phyloP scores from a whole-genome alignment of 2,888 invertebrate species.

The Nomada ferruginata region DNA sequence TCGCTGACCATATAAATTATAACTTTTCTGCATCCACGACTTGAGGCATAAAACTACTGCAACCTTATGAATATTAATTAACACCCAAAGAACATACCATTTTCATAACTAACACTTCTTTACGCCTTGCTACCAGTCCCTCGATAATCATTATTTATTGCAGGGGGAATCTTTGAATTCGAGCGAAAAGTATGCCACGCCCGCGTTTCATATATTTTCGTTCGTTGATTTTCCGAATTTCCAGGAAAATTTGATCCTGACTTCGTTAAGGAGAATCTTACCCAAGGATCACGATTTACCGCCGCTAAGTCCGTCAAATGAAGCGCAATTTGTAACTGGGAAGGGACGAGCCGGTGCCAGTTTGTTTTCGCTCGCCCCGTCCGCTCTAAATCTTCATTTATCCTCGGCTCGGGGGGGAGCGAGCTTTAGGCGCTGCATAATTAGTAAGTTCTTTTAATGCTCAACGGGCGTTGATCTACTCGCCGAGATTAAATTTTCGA shows the following conservation, averaged over 20 bases:
- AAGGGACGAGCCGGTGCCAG: not conserved
- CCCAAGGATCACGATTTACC: not conserved
- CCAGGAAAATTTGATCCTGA: not conserved
- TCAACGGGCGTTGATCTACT: conserved; percentile 42
- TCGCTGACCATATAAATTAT: no score
- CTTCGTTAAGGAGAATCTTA: not conserved
- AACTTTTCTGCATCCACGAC: no score
- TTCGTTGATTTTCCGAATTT: not conserved
- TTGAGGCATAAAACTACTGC: no score
- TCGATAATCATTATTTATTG: no score
- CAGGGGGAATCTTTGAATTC: not conserved
- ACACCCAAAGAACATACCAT: no score
- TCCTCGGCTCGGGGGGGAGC: conserved; percentile 22
- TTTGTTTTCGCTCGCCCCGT: conserved; percentile 18
- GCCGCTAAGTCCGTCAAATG: conserved; percentile 31
- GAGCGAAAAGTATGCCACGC: no score
- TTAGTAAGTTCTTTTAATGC: conserved; percentile 54
- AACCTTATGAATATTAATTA: no score
- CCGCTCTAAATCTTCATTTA: conserved; percentile 45
- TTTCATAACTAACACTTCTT: no score
- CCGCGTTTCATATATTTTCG: no score
- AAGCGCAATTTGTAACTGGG: conserved; percentile 23
- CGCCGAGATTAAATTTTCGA: conserved; percentile 49
- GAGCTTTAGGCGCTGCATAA: conserved; percentile 43
- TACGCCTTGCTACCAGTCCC: not conserved